Evolutionary conservation across 2,888 invertebrate species (phyloP), one percentile per base, ranked within the genome.

Genomic region (Galerucella pusilla): DNA sequence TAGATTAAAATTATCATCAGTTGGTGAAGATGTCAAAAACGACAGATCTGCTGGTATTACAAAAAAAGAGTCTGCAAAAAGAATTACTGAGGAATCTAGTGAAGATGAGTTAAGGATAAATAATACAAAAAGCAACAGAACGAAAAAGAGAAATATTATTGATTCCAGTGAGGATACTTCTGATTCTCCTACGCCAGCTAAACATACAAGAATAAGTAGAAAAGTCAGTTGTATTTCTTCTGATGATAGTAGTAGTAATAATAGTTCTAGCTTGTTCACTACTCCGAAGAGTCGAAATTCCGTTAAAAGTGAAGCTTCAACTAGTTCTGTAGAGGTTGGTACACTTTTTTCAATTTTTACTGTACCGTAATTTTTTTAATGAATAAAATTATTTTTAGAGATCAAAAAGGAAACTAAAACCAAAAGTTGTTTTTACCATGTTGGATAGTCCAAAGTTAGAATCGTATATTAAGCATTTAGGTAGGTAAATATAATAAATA

Each of bases 371-470:
- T 42, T 42, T 42, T 42, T 42, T 42, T 42, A 7, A 42, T 42
- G 9, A 42, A 42, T 7, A 42, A 42, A 42, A 42, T 9, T 42
- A 49, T 68, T 76, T 78, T 57, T 61, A 85, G 85, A 83, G 85
- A 78, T 78, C 66, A 5, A 83, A 80, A 75, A 81, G 86, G 66
- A 84, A 82, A 76, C 77, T 79, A 35, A 86, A 83, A 78, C 86
- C 85, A 6, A 87, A 87, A 83, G 84, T 88, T 16, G 86, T 86
- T 6, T 88, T 88, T 79, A 88, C 87, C 7, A 86, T 88, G 87
- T 77, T 87, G 80, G 85, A 87, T 68, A 83, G 81, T 81, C 86
- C 87, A 2, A 81, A 83, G 73, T 77, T 88, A 71, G 85, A 86
- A 77, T 83, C 84, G 12, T 65, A 81, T 14, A 84, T 87, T 63